Conservation (phyloP, 2,888 invertebrate genomes). For the Gandaritis pyraliata region DNA sequence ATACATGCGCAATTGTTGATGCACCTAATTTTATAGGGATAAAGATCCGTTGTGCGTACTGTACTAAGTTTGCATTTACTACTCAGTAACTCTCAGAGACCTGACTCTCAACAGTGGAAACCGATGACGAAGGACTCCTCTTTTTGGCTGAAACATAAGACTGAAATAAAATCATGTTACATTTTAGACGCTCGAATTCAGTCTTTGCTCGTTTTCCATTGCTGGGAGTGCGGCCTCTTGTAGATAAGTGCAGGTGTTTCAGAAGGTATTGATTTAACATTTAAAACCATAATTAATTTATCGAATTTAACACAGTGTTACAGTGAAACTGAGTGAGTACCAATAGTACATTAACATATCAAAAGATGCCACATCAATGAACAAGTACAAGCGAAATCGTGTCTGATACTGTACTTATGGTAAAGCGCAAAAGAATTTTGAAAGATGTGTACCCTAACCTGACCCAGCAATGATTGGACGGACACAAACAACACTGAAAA, state of each 20-base stretch:
- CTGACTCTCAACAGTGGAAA: background rate
- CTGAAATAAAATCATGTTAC: background rate
- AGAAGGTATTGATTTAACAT: background rate
- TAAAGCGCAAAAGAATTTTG: conserved; percentile 59
- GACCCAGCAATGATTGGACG: conserved; percentile 71
- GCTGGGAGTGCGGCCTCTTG: conserved; percentile 10
- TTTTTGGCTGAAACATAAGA: conserved; percentile 21
- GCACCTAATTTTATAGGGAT: no score
- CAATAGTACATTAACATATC: background rate
- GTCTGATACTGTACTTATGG: conserved; percentile 24
- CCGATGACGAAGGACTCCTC: conserved; percentile 3
- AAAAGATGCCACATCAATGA: conserved; percentile 21
- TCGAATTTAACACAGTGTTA: no score
- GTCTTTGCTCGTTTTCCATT: conserved; percentile 6
- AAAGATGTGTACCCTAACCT: conserved; percentile 81
- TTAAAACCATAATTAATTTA: background rate
- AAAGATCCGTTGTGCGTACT: no score
- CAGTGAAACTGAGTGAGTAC: background rate
- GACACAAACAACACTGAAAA: conserved; percentile 44
- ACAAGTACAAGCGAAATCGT: conserved; percentile 20
- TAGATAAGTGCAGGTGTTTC: background rate
- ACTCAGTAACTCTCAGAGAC: background rate
- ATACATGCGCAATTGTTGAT: no score
- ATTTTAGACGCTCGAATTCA: background rate
- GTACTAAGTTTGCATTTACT: no score